phyloP scores from a whole-genome alignment of 2,888 invertebrate species.

The Leptopilina syphax region DNA sequence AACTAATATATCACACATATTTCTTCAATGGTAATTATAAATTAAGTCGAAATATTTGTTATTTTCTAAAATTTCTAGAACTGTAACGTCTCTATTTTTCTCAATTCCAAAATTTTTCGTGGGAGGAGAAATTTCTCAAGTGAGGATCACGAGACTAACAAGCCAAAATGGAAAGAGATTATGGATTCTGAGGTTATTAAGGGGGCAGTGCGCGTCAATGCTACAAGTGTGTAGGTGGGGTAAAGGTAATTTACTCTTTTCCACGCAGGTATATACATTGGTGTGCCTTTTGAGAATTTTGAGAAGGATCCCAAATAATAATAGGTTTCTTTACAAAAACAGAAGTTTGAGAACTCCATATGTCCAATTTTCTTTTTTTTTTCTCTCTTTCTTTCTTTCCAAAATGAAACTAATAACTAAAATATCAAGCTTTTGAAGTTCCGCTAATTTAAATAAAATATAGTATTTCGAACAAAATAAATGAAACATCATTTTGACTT shows the following conservation, averaged over 20 bases:
- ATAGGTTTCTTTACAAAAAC: constrained; percentile 27
- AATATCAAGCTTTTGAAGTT: no score
- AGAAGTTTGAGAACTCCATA: constrained; percentile 35
- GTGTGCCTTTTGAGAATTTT: constrained; percentile 35
- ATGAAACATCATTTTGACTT: no score
- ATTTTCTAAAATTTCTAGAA: no score
- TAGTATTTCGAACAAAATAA: no score
- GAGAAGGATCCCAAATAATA: constrained; percentile 34
- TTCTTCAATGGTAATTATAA: no score
- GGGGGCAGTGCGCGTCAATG: neutral
- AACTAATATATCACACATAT: no score
- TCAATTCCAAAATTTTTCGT: neutral
- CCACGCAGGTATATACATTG: constrained; percentile 1
- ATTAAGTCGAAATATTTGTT: no score
- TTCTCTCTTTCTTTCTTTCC: neutral
- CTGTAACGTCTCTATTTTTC: neutral
- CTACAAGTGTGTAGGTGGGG: neutral
- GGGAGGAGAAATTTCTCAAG: constrained; percentile 15
- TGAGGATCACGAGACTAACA: constrained; percentile 9
- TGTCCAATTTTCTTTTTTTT: constrained; percentile 15
- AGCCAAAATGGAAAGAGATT: constrained; percentile 26
- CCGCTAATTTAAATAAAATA: no score
- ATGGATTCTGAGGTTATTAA: constrained; percentile 25
- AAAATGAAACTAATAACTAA: neutral
- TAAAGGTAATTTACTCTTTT: constrained; percentile 20